Conservation (phyloP, 2,888 invertebrate species). For the Synergus umbraculus region DNA sequence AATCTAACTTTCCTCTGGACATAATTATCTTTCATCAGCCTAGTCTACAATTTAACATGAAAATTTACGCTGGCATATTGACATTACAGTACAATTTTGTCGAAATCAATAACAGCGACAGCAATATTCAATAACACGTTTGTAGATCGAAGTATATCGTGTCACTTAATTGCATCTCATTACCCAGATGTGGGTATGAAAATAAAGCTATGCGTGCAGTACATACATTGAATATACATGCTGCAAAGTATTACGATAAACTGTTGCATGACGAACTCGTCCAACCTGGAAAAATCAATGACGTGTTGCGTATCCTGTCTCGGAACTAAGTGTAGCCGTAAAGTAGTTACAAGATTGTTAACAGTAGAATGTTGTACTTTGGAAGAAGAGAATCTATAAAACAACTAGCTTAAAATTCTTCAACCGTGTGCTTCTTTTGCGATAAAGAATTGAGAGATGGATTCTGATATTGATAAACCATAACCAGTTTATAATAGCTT, state of each 20-base stretch:
- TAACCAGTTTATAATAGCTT: neutral
- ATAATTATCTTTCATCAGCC: neutral
- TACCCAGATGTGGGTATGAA: constrained; percentile 1
- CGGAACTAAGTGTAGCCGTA: neutral
- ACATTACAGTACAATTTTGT: constrained; percentile 1
- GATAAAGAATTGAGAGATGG: neutral
- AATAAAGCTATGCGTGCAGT: constrained; percentile 21
- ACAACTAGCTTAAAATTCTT: neutral
- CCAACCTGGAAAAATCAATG: neutral
- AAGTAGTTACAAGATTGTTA: constrained; percentile 1
- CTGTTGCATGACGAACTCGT: neutral
- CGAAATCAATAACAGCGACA: neutral
- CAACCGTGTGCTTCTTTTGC: neutral
- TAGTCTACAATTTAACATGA: neutral
- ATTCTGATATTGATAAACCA: neutral
- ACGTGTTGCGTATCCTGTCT: neutral
- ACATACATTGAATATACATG: neutral
- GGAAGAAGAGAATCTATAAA: neutral
- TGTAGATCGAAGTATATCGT: neutral
- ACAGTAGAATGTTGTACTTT: neutral
- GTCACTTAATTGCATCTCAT: constrained; percentile 22
- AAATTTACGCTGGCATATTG: neutral
- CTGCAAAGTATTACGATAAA: neutral
- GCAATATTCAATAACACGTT: constrained; percentile 11
- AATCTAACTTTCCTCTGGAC: neutral